These are phyloP conservation scores for Pasiphila rectangulata DNA, from an alignment of 2,888 invertebrate species.

Conservation along the genomic window DNA sequence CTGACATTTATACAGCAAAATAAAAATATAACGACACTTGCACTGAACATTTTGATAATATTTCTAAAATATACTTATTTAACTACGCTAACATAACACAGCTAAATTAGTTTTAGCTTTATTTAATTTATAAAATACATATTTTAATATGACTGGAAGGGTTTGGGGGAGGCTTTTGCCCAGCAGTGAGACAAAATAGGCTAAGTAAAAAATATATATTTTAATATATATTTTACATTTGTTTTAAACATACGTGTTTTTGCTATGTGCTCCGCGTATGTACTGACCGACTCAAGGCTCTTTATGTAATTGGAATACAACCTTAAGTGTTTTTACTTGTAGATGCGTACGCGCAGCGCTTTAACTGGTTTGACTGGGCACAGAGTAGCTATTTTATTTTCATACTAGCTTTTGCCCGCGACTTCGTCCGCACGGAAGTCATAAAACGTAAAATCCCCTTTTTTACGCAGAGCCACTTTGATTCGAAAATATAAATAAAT, in stretches of 20 bases:
- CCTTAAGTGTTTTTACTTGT: too few relatives aligned
- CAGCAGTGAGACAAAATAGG: too few relatives aligned
- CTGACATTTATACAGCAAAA: slow-evolving; percentile 48
- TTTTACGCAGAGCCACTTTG: too few relatives aligned
- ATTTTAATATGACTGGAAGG: too few relatives aligned
- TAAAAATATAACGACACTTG: slow-evolving; percentile 46
- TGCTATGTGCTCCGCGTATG: background rate
- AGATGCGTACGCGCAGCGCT: too few relatives aligned
- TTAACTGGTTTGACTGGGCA: too few relatives aligned
- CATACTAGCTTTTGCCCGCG: too few relatives aligned
- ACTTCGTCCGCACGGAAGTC: too few relatives aligned
- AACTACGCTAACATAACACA: background rate
- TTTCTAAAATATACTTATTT: background rate
- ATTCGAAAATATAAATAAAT: too few relatives aligned
- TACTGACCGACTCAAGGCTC: background rate
- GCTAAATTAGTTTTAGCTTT: background rate
- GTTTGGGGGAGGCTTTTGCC: too few relatives aligned
- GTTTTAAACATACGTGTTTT: background rate
- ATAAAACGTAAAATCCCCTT: too few relatives aligned
- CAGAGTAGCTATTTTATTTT: too few relatives aligned
- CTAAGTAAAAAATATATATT: background rate
- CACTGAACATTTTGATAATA: slow-evolving; percentile 42
- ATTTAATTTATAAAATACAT: background rate
- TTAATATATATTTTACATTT: background rate
- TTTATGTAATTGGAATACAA: background rate